Conservation (phyloP, 2,888 invertebrate species). For the Hypselothyrea guttata region DNA sequence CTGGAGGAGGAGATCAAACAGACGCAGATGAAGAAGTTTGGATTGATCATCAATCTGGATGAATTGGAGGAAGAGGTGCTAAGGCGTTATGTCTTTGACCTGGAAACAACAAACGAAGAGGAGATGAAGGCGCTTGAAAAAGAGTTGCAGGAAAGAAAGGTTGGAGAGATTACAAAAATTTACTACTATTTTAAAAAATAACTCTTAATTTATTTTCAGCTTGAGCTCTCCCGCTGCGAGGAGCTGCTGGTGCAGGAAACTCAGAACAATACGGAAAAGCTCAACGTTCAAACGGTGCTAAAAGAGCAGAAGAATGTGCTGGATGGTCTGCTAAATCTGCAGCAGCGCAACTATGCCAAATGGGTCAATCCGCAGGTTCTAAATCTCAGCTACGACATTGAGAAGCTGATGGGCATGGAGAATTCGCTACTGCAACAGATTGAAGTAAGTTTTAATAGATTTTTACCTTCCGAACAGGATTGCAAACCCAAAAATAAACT, state of each 20-base stretch:
- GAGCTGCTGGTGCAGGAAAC: slow-evolving; percentile 82
- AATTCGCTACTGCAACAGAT: slow-evolving; percentile 83
- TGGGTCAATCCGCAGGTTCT: slow-evolving; percentile 65
- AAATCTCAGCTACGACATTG: slow-evolving; percentile 72
- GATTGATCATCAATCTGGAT: slow-evolving; percentile 83
- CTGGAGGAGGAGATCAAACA: slow-evolving; percentile 84
- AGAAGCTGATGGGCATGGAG: slow-evolving; percentile 74
- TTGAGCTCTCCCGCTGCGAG: slow-evolving; percentile 71
- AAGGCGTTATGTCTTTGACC: slow-evolving; percentile 84
- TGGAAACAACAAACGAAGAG: slow-evolving; percentile 83
- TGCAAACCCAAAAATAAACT: no score
- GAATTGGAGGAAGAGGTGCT: slow-evolving; percentile 84
- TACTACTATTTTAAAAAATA: neutral
- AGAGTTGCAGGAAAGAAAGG: slow-evolving; percentile 82
- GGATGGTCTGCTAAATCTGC: slow-evolving; percentile 80
- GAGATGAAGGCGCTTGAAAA: slow-evolving; percentile 82
- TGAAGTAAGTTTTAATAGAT: slow-evolving; percentile 81
- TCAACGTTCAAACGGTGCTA: slow-evolving; percentile 84
- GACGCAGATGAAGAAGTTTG: slow-evolving; percentile 85
- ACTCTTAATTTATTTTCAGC: slow-evolving; percentile 13
- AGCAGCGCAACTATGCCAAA: slow-evolving; percentile 76
- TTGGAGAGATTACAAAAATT: neutral
- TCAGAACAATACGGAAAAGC: slow-evolving; percentile 84
- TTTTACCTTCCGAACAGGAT: no score
- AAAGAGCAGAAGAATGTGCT: slow-evolving; percentile 84